Evolutionary conservation across 2,888 invertebrate species (phyloP).

Genomic region (Matsumyia berberina): DNA sequence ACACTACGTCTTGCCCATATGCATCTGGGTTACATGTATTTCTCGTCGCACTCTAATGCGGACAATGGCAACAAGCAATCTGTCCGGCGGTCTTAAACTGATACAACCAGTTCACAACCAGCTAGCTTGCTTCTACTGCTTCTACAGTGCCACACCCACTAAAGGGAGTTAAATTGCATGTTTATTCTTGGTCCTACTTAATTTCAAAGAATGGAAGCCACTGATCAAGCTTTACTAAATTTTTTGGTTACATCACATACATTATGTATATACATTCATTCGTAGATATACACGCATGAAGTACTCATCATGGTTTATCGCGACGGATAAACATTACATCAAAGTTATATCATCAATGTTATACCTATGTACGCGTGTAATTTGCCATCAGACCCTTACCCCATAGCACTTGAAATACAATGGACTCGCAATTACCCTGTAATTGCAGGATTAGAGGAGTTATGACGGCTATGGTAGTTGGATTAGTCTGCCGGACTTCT

Average conservation of each 20-base stretch:
- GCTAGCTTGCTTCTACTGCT: background rate
- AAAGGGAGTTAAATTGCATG: background rate
- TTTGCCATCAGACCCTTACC: background rate
- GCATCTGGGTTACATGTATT: constrained; percentile 1
- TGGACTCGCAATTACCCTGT: constrained; percentile 45
- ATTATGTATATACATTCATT: background rate
- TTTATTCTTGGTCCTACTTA: background rate
- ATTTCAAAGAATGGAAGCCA: background rate
- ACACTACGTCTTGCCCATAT: constrained; percentile 3
- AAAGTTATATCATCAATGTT: constrained; percentile 48
- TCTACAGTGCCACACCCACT: background rate
- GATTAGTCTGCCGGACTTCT: constrained; percentile 8
- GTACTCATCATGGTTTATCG: background rate
- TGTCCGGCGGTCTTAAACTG: background rate
- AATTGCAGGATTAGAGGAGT: constrained; percentile 52
- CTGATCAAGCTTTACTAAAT: no score
- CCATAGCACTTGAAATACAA: constrained; percentile 15
- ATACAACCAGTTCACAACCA: constrained; percentile 20
- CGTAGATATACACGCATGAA: background rate
- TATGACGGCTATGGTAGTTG: constrained; percentile 18
- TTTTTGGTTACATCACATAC: no score
- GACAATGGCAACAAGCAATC: constrained; percentile 11
- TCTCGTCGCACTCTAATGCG: constrained; percentile 19
- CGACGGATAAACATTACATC: constrained; percentile 47
- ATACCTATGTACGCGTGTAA: constrained; percentile 6